Base-by-base conservation (phyloP, 2,888 invertebrate species). In the Ophraella communa region DNA sequence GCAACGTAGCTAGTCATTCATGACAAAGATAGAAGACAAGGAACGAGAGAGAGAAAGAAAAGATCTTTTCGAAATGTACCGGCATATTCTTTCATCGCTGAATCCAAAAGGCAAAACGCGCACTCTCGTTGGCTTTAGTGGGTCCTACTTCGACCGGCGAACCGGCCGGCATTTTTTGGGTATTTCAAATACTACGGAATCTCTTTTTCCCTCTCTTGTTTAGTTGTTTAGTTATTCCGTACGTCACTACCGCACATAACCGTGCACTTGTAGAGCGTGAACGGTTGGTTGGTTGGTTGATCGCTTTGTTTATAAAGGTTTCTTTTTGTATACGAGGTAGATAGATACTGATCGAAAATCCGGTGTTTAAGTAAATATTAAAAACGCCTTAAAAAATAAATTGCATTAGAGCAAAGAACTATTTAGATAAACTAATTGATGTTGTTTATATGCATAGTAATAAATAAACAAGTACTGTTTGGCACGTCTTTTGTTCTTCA, bases 61-160 rank as follows among this genome's bases (percentile, higher is more conserved):
- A 51, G 49, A 51, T 51, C 49, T 42, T 42, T 59, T 59, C 51
- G 51, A 59, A 59, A 59, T 59, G 42, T 59, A 59, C 51, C 52
- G 60, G 64, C 58, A 54, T 53, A 64, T 64, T 63, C 53, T 58
- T 64, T 64, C 64, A 62, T 62, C 62, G 62, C 23, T 47, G 57
- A 57, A 47, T 49, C 39, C 56, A 11, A 51, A 56, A 62, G 56
- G 49, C 51, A 64, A 59, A 54, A 54, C 53, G 61, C 61, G 54
- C 60, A 45, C 53, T 54, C 61, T 42, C 18, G 8, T 18, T 17
- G 24, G n/a, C 49, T 51, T 27, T 27, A 14, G 14, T 5, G 49
- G n/a, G 24, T 45, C 4, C 45, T 21, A 45, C 21, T 20, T 27
- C 49, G 49, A 27, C 49, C 49, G 33, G 51, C 30, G 17, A 39